Percentiles rank a stretch among this genome's conserved stretches.
Conservation (phyloP, 2,888 invertebrate genomes). For the Plebejus argus region DNA sequence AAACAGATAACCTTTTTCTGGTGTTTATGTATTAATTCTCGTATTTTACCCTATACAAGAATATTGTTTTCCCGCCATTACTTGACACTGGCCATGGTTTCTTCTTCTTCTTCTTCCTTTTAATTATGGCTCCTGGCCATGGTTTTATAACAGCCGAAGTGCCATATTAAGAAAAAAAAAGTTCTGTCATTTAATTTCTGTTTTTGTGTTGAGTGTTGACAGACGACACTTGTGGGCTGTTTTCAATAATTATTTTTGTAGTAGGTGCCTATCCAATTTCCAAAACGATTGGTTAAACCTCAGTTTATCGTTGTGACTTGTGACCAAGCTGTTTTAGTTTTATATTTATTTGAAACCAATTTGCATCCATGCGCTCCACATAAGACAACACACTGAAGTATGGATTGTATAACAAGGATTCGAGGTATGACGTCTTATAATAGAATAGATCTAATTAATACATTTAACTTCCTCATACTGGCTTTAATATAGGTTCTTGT, state of each 20-base stretch:
- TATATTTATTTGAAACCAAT: not conserved
- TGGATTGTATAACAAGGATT: constrained; percentile 74
- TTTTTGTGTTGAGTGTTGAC: not conserved
- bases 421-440: constrained; percentile 63
- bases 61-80: too few relatives aligned
- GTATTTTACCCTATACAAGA: too few relatives aligned
- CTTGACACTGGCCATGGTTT: too few relatives aligned
- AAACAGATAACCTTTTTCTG: too few relatives aligned
- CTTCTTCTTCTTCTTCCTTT: too few relatives aligned
- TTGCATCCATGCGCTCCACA: not conserved
- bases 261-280: not conserved
- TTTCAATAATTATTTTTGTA: not conserved
- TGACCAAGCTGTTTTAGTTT: not conserved
- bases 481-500: not conserved
- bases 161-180: too few relatives aligned
- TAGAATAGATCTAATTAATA: constrained; percentile 23
- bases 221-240: not conserved
- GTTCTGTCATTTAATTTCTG: too few relatives aligned
- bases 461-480: constrained; percentile 19
- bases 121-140: too few relatives aligned
- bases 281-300: not conserved
- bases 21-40: too few relatives aligned
- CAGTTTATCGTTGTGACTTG: not conserved
- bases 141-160: too few relatives aligned
- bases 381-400: constrained; percentile 43